phyloP scores from a whole-genome alignment of 2,888 invertebrate genomes.

The Cheilosia vernalis region DNA sequence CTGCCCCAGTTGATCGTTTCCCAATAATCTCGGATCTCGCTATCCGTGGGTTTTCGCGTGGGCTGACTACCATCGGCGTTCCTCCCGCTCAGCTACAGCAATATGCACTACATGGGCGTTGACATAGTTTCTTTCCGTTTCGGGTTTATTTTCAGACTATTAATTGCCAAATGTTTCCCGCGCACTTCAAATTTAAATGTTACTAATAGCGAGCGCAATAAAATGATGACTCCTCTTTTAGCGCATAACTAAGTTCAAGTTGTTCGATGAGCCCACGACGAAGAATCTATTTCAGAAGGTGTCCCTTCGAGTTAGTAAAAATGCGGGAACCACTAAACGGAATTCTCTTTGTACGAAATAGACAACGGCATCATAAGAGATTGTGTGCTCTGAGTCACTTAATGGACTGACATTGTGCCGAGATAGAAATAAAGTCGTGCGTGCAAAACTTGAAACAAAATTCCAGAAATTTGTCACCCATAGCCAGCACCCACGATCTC shows the following conservation, averaged over 20 bases:
- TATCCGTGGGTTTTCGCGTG: conserved; percentile 60
- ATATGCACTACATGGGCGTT: conserved; percentile 64
- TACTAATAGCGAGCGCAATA: conserved; percentile 3
- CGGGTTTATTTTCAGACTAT: conserved; percentile 40
- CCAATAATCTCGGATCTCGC: conserved; percentile 43
- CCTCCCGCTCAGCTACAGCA: conserved; percentile 23
- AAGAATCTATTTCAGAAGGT: no score
- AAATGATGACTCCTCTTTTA: not conserved
- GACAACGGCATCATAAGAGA: not conserved
- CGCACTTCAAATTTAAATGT: not conserved
- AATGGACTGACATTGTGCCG: not conserved
- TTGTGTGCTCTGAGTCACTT: not conserved
- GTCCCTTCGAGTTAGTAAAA: not conserved
- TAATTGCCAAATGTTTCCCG: conserved; percentile 22
- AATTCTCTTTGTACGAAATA: not conserved
- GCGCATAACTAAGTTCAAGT: not conserved
- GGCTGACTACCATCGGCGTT: conserved; percentile 51
- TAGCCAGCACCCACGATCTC: conserved; percentile 23
- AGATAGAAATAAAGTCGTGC: not conserved
- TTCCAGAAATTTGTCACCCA: conserved; percentile 27
- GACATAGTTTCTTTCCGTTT: conserved; percentile 62
- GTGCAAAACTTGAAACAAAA: not conserved
- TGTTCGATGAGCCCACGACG: no score
- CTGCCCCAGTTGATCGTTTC: conserved; percentile 46
- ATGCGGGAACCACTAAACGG: not conserved